Evolutionary conservation across 2,888 invertebrate species (phyloP).

Genomic region (Formica aserva): DNA sequence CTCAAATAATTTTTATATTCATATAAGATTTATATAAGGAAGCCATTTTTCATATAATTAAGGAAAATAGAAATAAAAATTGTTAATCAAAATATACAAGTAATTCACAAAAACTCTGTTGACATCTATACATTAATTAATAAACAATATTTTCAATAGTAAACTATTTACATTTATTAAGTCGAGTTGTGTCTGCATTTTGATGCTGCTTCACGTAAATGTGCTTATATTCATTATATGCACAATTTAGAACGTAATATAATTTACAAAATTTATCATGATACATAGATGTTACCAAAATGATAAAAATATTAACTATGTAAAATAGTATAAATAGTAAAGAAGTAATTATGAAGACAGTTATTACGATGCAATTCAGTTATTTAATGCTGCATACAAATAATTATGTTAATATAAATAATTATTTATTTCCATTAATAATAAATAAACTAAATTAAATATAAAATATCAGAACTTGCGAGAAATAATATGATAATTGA

Average conservation of each 20-base stretch:
- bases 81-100: constrained; percentile 75
- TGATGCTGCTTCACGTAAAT: background rate
- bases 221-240: background rate
- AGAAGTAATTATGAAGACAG: background rate
- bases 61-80: constrained; percentile 69
- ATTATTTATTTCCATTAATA: background rate
- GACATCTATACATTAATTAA: constrained; percentile 36
- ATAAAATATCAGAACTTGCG: background rate
- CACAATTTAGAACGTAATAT: background rate
- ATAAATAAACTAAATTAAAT: background rate
- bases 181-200: background rate
- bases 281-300: background rate
- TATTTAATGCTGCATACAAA: background rate
- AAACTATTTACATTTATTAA: background rate
- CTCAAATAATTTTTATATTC: too few relatives aligned
- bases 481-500: background rate
- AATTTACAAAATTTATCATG: background rate
- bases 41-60: constrained; percentile 2
- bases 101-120: constrained; percentile 67
- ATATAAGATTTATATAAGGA: background rate
- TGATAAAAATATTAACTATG: background rate
- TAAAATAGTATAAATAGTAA: background rate
- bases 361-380: background rate
- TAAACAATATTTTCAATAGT: constrained; percentile 10
- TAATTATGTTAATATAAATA: background rate